These are phyloP conservation scores for Furcula furcula DNA, from an alignment of 2,888 invertebrate genomes.

Conservation along the genomic window DNA sequence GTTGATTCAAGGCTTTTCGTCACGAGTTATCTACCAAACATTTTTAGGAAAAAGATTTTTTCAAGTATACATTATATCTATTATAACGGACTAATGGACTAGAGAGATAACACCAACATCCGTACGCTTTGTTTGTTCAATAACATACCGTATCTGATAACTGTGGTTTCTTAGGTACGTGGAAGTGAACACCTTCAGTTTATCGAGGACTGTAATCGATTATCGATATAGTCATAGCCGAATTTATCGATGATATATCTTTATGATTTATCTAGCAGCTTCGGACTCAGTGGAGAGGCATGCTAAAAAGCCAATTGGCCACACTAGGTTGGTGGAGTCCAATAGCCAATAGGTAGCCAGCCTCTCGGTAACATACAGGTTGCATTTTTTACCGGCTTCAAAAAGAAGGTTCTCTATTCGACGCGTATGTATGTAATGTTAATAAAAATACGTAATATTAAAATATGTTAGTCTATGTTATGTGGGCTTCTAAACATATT, in stretches of 20 bases:
- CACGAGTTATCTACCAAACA: conserved; percentile 7
- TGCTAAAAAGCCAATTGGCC: too few species aligned
- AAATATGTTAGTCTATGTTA: too few species aligned
- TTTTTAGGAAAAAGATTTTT: conserved; percentile 26
- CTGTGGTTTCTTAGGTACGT: conserved; percentile 45
- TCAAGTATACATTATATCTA: conserved; percentile 19
- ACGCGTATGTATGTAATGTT: too few species aligned
- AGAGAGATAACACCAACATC: conserved; percentile 43
- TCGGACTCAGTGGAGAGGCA: conserved; percentile 5
- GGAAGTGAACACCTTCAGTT: conserved; percentile 30
- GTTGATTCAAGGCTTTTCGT: not conserved
- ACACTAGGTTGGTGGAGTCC: too few species aligned
- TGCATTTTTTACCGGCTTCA: too few species aligned
- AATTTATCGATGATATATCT: not conserved
- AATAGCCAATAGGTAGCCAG: too few species aligned
- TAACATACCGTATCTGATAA: conserved; percentile 48
- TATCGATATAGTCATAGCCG: too few species aligned
- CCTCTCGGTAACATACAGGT: too few species aligned
- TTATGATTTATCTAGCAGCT: not conserved
- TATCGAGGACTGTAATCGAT: conserved; percentile 10
- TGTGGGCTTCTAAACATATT: too few species aligned
- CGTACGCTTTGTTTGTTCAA: conserved; percentile 44
- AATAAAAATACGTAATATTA: too few species aligned
- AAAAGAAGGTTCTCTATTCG: too few species aligned
- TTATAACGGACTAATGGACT: conserved; percentile 18